Evolutionary conservation across 2,113 vertebrate species (phyloP), one percentile per base, ranked within the genome.

Genomic region (Puffinus mauretanicus): DNA sequence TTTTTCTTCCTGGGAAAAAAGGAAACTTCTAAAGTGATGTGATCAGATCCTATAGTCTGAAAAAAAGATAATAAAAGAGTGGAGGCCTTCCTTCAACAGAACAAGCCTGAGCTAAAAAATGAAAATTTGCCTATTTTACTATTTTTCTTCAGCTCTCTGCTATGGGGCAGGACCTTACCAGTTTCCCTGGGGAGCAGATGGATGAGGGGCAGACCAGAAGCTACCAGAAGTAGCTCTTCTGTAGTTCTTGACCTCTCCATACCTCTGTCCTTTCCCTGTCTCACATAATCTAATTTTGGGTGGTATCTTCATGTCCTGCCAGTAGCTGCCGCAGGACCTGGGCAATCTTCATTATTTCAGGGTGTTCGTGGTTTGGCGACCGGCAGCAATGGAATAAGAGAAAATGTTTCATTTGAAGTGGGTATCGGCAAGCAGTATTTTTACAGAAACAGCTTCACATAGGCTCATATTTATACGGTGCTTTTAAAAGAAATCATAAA

Each of bases 1-100:
- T 94, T 96, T 96, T 85, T 95, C 88, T 97, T 95, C 51, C 38
- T 54, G 90, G 77, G 18, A 75, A 86, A 78, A 91, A 85, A 76
- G 24, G 62, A 81, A 95, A 82, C 82, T 91, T 97, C 54, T 73
- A 67, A 91, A 76, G 60, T 58, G 87, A 58, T 88, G 18, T 21
- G 89, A 88, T 95, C 77, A 67, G 47, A 84, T 79, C 22, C 60
- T 67, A 7, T 69, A 69, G 34, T 34, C 51, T 91, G 47, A 17
- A 65, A 88, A 51, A 36, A 49, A 61, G 3, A 24, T 2, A 72
- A 9, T 27, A 47, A 44, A 47, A 73, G 47, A 61, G n/a, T 72
- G 32, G 15, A 67, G 34, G 51, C 9, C 18, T 65, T 20, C 36
- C 54, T 90, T 80, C 22, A 42, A 30, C 24, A 49, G 49, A 90